Evolutionary conservation across 2,797 vertebrate species (phyloP), one percentile per base, ranked within the genome.

Genomic region (Fundulus diaphanus): DNA sequence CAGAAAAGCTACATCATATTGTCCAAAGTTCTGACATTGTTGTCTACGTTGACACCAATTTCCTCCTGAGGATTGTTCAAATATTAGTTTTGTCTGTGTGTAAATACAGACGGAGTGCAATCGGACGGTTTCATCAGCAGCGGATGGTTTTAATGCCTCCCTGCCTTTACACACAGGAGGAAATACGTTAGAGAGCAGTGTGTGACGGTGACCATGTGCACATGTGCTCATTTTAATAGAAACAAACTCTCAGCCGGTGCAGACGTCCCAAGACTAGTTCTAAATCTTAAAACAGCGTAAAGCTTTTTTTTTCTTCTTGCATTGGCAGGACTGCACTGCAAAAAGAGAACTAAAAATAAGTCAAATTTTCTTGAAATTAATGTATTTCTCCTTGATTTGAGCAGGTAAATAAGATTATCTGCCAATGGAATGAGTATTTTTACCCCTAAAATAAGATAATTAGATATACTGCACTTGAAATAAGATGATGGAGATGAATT

Each of bases 291-390:
- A 24, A 5, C 59, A 35, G 31, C 5, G 33, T 37, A 33, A 22
- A n/a, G 35, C 33, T 63, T 20, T 63, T 63, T 20, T 63, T 63
- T 63, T 31, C 35, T 27, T 33, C 33, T 37, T 29, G 27, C 49
- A 37, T 48, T 67, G 15, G 68, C 67, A 68, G 56, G 5, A 15
- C 31, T 73, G n/a, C n/a, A n/a, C n/a, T n/a, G n/a, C n/a, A n/a
- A n/a, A n/a, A n/a, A n/a, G n/a, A n/a, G n/a, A n/a, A n/a, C n/a
- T n/a, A n/a, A n/a, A n/a, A n/a, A n/a, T n/a, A n/a, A n/a, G n/a
- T n/a, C n/a, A n/a, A n/a, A n/a, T n/a, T n/a, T n/a, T n/a, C n/a
- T n/a, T n/a, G n/a, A n/a, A n/a, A n/a, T n/a, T n/a, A n/a, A n/a
- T n/a, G n/a, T n/a, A n/a, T n/a, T n/a, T n/a, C n/a, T n/a, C n/a